phyloP scores from a whole-genome alignment of 1,140 invertebrate species.

The Holcopasites calliopsidis region DNA sequence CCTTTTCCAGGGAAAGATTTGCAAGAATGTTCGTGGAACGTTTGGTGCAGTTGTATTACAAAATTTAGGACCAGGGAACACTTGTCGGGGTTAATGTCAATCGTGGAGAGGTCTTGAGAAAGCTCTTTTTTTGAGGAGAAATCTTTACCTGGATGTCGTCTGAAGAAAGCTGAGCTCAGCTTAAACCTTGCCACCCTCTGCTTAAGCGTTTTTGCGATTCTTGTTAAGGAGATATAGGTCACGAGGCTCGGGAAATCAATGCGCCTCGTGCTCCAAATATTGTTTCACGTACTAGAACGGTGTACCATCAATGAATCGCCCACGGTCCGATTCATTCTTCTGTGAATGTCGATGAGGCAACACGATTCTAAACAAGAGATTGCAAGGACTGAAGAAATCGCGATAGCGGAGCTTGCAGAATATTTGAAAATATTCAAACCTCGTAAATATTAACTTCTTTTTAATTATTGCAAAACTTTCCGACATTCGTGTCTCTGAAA shows the following conservation, averaged over 20 bases:
- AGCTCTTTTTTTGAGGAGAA: background rate
- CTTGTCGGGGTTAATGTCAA: slow-evolving; percentile 1
- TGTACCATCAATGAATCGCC: background rate
- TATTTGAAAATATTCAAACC: too few relatives aligned
- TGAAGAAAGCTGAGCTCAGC: background rate
- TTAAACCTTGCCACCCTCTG: background rate
- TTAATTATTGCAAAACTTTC: too few relatives aligned
- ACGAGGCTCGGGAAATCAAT: slow-evolving; percentile 31
- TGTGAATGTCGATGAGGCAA: background rate
- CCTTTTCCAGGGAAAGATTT: too few relatives aligned
- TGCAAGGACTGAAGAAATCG: too few relatives aligned
- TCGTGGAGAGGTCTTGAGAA: background rate
- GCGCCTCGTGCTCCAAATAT: slow-evolving; percentile 19
- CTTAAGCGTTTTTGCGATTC: slow-evolving; percentile 23
- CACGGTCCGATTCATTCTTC: background rate
- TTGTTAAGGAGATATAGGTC: slow-evolving; percentile 34
- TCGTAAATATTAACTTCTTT: too few relatives aligned
- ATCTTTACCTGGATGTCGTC: background rate
- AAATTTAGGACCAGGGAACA: background rate
- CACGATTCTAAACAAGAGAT: too few relatives aligned
- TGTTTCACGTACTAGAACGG: slow-evolving; percentile 3
- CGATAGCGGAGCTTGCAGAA: too few relatives aligned
- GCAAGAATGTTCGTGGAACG: too few relatives aligned
- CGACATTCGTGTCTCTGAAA: too few relatives aligned
- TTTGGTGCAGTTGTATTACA: background rate